Conservation (phyloP, 2,888 invertebrate species). For the Chloroclystis v-ata region DNA sequence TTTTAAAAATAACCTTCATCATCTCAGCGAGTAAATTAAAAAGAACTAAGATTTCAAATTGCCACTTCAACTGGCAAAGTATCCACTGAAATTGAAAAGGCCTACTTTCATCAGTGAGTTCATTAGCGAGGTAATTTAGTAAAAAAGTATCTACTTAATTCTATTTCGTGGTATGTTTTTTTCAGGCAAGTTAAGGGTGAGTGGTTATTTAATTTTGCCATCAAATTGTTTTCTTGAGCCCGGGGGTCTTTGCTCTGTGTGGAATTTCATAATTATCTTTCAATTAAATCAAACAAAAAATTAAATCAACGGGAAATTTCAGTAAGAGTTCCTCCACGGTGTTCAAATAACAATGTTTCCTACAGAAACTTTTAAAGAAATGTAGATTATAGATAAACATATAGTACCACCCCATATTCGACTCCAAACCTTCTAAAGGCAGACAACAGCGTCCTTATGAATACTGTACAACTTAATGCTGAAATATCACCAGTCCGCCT, state of each 20-base stretch:
- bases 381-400: no score
- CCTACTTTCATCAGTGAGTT: not conserved
- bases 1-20: not conserved
- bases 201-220: not conserved
- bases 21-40: constrained; percentile 1
- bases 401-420: no score
- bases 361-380: no score
- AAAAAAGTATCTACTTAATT: constrained; percentile 2
- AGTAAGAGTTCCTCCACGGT: not conserved
- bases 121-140: constrained; percentile 1
- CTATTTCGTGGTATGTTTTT: not conserved
- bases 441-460: no score
- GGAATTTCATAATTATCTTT: not conserved
- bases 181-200: not conserved
- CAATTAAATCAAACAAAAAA: not conserved
- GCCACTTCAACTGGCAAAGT: not conserved
- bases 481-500: no score
- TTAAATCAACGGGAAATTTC: not conserved
- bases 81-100: constrained; percentile 1
- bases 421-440: no score
- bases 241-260: not conserved
- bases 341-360: not conserved
- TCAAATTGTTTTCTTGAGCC: not conserved
- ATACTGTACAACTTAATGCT: no score
- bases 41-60: constrained; percentile 2